Evolutionary conservation across 2,797 vertebrate genomes (phyloP).

Genomic region (Pipistrellus kuhlii): DNA sequence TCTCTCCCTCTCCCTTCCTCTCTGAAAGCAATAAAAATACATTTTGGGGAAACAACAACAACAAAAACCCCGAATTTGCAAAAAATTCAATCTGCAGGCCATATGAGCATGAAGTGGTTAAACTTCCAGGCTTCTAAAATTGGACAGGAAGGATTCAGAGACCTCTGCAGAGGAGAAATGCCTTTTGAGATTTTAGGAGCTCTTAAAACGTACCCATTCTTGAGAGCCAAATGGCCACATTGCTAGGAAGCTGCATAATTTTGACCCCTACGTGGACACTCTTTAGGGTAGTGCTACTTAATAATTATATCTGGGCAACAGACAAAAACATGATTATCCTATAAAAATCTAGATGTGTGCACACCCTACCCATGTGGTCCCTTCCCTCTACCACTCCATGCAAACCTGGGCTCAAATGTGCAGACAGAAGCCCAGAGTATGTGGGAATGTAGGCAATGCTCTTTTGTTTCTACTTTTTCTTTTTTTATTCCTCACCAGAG

Average conservation of each 20-base stretch:
- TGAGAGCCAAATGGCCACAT: background rate
- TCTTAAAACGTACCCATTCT: constrained; percentile 28
- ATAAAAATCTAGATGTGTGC: background rate
- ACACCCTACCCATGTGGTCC: background rate
- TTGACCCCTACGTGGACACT: background rate
- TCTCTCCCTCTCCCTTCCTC: too few species aligned
- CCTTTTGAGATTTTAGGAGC: background rate
- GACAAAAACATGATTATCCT: background rate
- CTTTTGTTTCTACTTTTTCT: background rate
- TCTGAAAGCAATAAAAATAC: too few species aligned
- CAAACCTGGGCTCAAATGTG: background rate
- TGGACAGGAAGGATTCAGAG: background rate
- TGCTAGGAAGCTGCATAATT: background rate
- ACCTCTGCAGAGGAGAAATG: background rate
- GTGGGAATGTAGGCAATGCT: background rate
- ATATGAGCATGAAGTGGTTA: background rate
- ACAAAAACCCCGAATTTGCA: background rate
- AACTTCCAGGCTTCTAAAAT: background rate
- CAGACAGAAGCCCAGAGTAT: background rate
- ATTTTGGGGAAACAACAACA: too few species aligned
- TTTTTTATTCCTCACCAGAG: too few species aligned
- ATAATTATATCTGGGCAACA: background rate
- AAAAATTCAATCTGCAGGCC: background rate
- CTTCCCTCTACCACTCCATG: background rate
- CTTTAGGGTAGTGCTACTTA: background rate